These are phyloP conservation scores for Cheilosia variabilis DNA, from an alignment of 2,888 invertebrate genomes.

Conservation along the genomic window DNA sequence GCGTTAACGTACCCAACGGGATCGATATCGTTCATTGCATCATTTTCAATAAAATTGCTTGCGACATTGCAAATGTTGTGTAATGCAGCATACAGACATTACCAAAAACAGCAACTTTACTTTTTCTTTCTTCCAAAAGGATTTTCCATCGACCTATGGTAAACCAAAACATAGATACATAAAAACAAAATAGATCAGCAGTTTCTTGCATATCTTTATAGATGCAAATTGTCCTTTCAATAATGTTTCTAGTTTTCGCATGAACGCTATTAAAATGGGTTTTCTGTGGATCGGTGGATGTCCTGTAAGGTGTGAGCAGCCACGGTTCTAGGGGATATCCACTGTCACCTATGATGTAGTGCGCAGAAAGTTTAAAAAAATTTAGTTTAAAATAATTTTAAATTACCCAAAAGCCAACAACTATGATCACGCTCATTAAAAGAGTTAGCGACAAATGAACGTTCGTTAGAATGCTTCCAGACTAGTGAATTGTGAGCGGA, in stretches of 20 bases:
- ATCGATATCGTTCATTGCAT: no score
- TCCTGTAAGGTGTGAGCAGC: conserved; percentile 15
- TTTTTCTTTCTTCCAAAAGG: not conserved
- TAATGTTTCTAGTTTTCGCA: conserved; percentile 12
- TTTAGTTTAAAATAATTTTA: not conserved
- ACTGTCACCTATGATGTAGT: not conserved
- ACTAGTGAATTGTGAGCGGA: not conserved
- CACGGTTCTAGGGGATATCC: conserved; percentile 19
- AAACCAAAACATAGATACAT: conserved; percentile 2
- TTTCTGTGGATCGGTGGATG: not conserved
- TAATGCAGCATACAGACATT: not conserved
- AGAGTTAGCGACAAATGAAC: no score
- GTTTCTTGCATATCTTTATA: not conserved
- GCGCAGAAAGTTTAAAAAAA: not conserved
- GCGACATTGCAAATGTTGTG: not conserved
- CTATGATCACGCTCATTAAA: no score
- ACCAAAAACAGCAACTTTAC: not conserved
- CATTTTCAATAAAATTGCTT: not conserved
- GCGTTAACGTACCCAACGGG: no score
- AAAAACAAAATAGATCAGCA: not conserved
- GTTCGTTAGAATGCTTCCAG: not conserved
- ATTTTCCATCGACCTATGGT: conserved; percentile 14
- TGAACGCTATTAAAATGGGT: conserved; percentile 14
- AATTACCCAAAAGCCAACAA: no score
- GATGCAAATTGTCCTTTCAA: conserved; percentile 4